Percentiles rank a stretch among this genome's conserved stretches.
Evolutionary conservation across 2,888 invertebrate genomes (phyloP).

Genomic region (Globia sparganii): DNA sequence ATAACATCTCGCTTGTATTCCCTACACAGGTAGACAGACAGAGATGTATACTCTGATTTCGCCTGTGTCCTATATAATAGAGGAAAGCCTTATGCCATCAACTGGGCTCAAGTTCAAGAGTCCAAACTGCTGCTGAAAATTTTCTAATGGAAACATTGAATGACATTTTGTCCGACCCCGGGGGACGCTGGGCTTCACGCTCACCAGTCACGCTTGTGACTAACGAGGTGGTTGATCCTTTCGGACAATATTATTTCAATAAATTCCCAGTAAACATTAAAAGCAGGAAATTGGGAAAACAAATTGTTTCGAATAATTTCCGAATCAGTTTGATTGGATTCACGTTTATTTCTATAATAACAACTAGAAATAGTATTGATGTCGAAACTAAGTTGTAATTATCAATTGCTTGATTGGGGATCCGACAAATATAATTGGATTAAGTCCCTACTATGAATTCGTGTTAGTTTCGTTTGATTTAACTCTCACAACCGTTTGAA

Average conservation of each 20-base stretch:
- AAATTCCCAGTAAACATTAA: neutral
- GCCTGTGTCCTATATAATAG: too few relatives aligned
- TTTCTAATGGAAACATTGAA: too few relatives aligned
- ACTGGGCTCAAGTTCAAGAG: neutral
- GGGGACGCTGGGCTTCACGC: neutral
- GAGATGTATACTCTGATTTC: neutral
- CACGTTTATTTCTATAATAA: slow-evolving; percentile 27
- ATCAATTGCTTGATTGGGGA: slow-evolving; percentile 44
- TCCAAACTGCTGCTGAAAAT: neutral
- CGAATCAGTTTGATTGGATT: slow-evolving; percentile 29
- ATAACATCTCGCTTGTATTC: slow-evolving; percentile 16
- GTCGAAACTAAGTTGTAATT: slow-evolving; percentile 31
- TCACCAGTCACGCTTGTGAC: neutral
- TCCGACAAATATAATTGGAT: slow-evolving; percentile 36
- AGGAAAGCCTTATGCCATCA: neutral
- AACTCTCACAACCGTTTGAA: neutral
- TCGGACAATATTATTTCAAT: neutral
- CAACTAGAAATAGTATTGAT: slow-evolving; percentile 8
- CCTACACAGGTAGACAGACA: neutral
- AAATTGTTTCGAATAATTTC: slow-evolving; percentile 19
- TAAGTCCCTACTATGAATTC: slow-evolving; percentile 10
- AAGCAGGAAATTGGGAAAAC: slow-evolving; percentile 1
- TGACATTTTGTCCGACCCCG: neutral
- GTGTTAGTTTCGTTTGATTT: slow-evolving; percentile 11
- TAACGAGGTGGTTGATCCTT: neutral